Base-by-base conservation (phyloP, 2,113 vertebrate species). In the Pseudorectes ferrugineus region DNA sequence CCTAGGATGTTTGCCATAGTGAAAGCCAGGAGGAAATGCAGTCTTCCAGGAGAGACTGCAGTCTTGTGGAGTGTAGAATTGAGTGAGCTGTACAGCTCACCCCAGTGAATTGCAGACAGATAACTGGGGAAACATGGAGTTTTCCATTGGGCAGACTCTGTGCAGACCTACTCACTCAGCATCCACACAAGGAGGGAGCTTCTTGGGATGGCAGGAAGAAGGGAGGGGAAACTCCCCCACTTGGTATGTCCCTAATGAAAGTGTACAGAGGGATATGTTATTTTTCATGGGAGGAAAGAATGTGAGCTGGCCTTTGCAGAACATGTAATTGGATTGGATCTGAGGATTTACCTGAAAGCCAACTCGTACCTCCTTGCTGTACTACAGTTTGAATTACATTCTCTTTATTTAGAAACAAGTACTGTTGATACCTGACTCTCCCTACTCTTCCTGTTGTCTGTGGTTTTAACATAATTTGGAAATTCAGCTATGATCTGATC, bases 61-160 rank as follows among this genome's bases (percentile, higher is more conserved):
- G 21, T 48, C 26, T 73, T 0, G 0, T 40, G 46, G 71, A 31
- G 22, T 17, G 11, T 25, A 51, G 65, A 57, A 19, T 26, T 49
- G 52, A 18, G 52, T n/a, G 52, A 68, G 52, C 54, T 68, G 65
- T 29, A 9, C 29, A 62, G 46, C 74, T 77, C 22, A 11, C 18
- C 29, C 55, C 36, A 63, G 36, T 33, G 52, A 68, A 15, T 14
- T 75, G 36, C 52, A 86, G 25, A 22, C 42, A 62, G 38, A 16
- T 16, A 20, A 5, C 31, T 25, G 43, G 43, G 38, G 51, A 10
- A 59, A 26, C 18, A 2, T n/a, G 49, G 43, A 65, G 31, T 77
- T 62, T n/a, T 12, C 11, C 2, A 0, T 11, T 62, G 74, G 55
- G 61, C 48, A 54, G 26, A 14, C n/a, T 65, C 24, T 59, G 18